These are phyloP conservation scores for Cephus pulcher DNA, from an alignment of 2,888 invertebrate species.

Conservation along the genomic window DNA sequence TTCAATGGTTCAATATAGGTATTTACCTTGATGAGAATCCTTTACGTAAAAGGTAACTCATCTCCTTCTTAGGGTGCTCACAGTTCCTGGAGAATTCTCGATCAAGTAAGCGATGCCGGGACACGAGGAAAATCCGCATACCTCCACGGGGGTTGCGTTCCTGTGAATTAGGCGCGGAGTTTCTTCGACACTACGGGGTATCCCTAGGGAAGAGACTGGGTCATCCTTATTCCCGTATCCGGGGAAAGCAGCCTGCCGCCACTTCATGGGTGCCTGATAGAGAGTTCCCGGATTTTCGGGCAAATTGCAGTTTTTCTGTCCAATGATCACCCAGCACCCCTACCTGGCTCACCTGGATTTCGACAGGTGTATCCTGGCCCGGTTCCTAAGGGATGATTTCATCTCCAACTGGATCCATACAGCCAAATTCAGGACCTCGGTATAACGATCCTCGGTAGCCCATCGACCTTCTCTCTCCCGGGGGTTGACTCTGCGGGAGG, in stretches of 20 bases:
- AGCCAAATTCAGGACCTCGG: no score
- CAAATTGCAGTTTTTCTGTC: conserved; percentile 57
- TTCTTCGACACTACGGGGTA: conserved; percentile 33
- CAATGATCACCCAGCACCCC: neutral
- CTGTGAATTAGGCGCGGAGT: conserved; percentile 57
- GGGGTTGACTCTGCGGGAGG: neutral
- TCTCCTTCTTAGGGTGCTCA: neutral
- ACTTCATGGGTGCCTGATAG: conserved; percentile 51
- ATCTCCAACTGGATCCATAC: neutral
- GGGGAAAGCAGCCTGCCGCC: conserved; percentile 23
- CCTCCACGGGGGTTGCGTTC: conserved; percentile 48
- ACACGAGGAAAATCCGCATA: conserved; percentile 14
- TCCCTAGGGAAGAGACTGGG: conserved; percentile 2
- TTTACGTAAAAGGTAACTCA: neutral
- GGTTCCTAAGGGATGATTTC: neutral
- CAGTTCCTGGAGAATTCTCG: neutral
- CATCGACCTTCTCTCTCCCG: neutral
- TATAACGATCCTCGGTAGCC: neutral
- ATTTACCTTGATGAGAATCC: neutral
- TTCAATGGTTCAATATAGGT: neutral
- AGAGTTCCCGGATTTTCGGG: conserved; percentile 59
- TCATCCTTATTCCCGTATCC: neutral
- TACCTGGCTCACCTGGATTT: conserved; percentile 27
- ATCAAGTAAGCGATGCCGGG: neutral
- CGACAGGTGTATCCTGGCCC: conserved; percentile 24